These are phyloP conservation scores for Furnarius figulus DNA, from an alignment of 2,113 vertebrate genomes.

Conservation along the genomic window DNA sequence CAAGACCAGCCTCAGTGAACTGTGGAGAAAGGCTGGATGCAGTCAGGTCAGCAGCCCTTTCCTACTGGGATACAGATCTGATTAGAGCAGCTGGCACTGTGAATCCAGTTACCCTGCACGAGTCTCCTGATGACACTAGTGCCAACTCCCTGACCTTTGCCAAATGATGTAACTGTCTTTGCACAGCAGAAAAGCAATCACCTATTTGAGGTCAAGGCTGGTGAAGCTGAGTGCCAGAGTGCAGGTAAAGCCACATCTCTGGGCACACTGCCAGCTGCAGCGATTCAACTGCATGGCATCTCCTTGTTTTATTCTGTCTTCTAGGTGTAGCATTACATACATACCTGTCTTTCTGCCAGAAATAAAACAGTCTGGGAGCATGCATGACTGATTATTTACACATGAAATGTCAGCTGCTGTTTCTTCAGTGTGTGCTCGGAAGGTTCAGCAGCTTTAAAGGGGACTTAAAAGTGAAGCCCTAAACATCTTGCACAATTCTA, in stretches of 20 bases:
- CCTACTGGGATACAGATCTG: not conserved
- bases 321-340: not conserved
- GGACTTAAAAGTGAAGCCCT: not conserved
- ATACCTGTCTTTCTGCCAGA: not conserved
- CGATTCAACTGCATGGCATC: not conserved
- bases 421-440: not conserved
- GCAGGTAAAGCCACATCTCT: not conserved
- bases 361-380: not conserved
- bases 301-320: not conserved
- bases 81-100: not conserved
- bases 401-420: not conserved
- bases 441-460: not conserved
- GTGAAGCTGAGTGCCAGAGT: not conserved
- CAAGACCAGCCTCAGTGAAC: not conserved
- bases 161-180: not conserved
- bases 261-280: not conserved
- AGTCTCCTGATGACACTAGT: not conserved
- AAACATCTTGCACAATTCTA: not conserved
- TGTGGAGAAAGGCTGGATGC: not conserved
- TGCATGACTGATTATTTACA: not conserved
- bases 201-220: not conserved
- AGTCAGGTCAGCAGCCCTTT: fast-evolving
- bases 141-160: not conserved
- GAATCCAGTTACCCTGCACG: not conserved
- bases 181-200: not conserved